These are phyloP conservation scores for Bimastos eiseni DNA, from an alignment of 2,888 invertebrate species.

Conservation along the genomic window DNA sequence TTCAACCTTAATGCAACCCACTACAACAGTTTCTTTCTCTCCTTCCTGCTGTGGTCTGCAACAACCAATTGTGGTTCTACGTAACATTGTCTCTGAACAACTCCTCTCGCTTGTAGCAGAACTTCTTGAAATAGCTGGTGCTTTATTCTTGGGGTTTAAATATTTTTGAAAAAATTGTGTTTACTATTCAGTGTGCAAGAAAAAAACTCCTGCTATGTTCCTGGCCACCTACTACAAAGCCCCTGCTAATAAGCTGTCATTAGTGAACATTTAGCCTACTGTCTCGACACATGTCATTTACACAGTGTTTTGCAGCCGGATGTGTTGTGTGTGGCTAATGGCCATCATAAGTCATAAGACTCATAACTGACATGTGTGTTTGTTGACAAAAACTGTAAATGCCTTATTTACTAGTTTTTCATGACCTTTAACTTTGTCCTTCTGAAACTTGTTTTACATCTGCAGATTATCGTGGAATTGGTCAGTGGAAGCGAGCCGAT, in stretches of 20 bases:
- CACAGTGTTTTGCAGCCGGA: not conserved
- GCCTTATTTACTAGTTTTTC: not conserved
- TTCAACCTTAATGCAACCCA: not conserved
- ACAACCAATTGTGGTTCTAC: not conserved
- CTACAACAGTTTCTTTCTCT: not conserved
- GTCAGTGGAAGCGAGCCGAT: slow-evolving; percentile 59
- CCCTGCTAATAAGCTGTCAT: not conserved
- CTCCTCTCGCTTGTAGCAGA: not conserved
- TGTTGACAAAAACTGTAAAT: not conserved
- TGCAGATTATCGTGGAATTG: slow-evolving; percentile 30
- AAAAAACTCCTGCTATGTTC: not conserved
- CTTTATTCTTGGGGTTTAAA: not conserved
- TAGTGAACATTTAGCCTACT: not conserved
- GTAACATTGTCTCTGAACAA: not conserved
- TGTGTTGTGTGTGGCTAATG: not conserved
- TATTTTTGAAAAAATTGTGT: not conserved
- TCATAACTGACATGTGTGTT: not conserved
- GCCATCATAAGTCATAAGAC: not conserved
- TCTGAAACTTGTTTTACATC: not conserved
- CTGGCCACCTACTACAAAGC: not conserved
- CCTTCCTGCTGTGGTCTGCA: not conserved
- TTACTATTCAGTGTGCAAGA: too few species aligned
- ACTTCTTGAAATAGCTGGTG: not conserved
- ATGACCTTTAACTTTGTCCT: not conserved
- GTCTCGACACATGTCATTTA: not conserved